phyloP scores from a whole-genome alignment of 2,888 invertebrate genomes.

The Tetheella fluctuosa region DNA sequence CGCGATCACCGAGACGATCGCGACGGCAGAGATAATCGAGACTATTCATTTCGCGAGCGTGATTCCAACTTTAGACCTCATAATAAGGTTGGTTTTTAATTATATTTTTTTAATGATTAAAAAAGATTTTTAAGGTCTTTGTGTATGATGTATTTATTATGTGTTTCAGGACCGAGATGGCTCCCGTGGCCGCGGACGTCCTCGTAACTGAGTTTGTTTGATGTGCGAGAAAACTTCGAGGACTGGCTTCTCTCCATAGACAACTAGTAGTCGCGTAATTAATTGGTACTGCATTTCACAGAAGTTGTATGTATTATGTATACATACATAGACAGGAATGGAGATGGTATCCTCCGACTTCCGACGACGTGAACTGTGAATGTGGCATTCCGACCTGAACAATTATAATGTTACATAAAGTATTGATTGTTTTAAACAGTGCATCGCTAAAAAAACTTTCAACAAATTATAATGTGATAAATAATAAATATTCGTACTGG shows the following conservation, averaged over 20 bases:
- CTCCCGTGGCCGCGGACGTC: slow-evolving; percentile 77
- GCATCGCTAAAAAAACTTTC: slow-evolving; percentile 79
- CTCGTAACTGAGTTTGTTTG: slow-evolving; percentile 70
- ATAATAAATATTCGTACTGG: slow-evolving; percentile 75
- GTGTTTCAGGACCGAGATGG: slow-evolving; percentile 76
- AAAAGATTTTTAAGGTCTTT: slow-evolving; percentile 15
- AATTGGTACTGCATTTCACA: slow-evolving; percentile 76
- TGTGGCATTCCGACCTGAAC: slow-evolving; percentile 74
- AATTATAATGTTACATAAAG: slow-evolving; percentile 76
- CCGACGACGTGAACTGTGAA: slow-evolving; percentile 53
- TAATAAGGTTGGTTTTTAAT: slow-evolving; percentile 61
- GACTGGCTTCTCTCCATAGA: slow-evolving; percentile 84
- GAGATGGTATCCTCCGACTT: slow-evolving; percentile 48
- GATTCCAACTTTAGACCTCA: slow-evolving; percentile 73
- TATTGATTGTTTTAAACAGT: slow-evolving; percentile 82
- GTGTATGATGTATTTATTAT: slow-evolving; percentile 15
- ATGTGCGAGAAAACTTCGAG: slow-evolving; percentile 66
- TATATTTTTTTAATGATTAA: slow-evolving; percentile 8
- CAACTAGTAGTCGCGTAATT: slow-evolving; percentile 75
- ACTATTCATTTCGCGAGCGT: slow-evolving; percentile 69
- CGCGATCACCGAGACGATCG: slow-evolving; percentile 51
- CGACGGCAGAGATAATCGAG: slow-evolving; percentile 42
- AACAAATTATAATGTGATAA: slow-evolving; percentile 83
- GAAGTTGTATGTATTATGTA: slow-evolving; percentile 55
- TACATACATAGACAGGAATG: slow-evolving; percentile 55